phyloP scores from a whole-genome alignment of 2,113 vertebrate genomes.

The Camarhynchus parvulus region DNA sequence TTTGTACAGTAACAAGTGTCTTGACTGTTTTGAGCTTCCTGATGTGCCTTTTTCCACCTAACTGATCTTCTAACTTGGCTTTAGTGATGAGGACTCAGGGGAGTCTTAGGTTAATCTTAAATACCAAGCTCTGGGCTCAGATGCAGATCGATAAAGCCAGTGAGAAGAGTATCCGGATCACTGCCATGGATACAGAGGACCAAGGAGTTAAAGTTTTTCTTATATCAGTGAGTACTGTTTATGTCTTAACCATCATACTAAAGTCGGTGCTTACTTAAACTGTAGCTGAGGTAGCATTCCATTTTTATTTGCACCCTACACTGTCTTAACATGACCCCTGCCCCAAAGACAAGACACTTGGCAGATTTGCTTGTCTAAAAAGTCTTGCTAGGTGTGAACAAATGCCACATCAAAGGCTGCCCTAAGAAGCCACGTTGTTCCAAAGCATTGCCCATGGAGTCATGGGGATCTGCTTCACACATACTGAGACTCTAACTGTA shows the following conservation, averaged over 20 bases:
- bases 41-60: neutral
- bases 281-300: neutral
- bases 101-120: conserved; percentile 94
- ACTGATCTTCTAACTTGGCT: neutral
- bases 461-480: neutral
- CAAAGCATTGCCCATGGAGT: neutral
- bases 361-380: neutral
- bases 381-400: neutral
- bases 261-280: neutral
- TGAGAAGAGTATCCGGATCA: conserved; percentile 96
- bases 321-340: neutral
- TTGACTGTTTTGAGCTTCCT: neutral
- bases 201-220: conserved; percentile 98
- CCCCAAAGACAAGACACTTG: neutral
- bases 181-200: conserved; percentile 97
- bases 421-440: neutral
- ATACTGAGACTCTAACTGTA: neutral
- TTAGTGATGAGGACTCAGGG: conserved; percentile 98
- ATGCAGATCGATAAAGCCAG: conserved; percentile 99
- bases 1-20: neutral
- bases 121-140: conserved; percentile 98
- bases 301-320: neutral
- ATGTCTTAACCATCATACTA: neutral
- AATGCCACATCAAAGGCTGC: neutral
- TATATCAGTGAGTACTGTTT: conserved; percentile 85